Base-by-base conservation (phyloP, 2,113 vertebrate species). In the cat (Felis catus) region DNA sequence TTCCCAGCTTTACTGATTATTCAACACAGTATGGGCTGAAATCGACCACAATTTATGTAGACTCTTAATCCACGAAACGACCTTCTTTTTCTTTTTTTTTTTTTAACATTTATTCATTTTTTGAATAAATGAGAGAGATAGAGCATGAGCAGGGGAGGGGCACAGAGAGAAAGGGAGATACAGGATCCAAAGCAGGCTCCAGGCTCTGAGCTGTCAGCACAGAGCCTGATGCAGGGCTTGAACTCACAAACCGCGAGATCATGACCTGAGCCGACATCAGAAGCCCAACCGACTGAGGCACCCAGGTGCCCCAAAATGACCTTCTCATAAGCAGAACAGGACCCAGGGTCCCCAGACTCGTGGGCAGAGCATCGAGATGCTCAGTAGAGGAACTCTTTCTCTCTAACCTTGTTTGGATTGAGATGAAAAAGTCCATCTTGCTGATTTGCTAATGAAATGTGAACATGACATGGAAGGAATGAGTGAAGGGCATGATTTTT, bases 341-440 rank as follows among this genome's bases (percentile, higher is more conserved):
- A 99, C 98, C 99, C 99, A 0, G 99, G 99, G 92, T 99, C 99
- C 12, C 99, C 99, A 0, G 99, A 99, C 98, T 99, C 99, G 31
- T 99, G 99, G 99, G 99, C 99, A 98, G 99, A 99, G 98, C 97
- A 91, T 80, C 96, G 88, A 89, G 91, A 97, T 89, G 33, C 93
- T 97, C 84, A 41, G 91, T 92, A 97, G 97, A 97, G 94, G 98
- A 98, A 98, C 98, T 97, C 97, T 53, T 99, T 98, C 97, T 96
- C 98, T 98, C 97, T 98, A 97, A 93, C 95, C 91, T 94, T 97
- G 95, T 97, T 98, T 96, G 92, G 97, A 98, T 97, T 98, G 98
- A 98, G 98, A 98, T 97, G 98, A 98, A 98, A 97, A 86, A 97
- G 45, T 98, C 97, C 14, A 48, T 0, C 96, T 95, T 97, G 98